Base-by-base conservation (phyloP, 2,113 vertebrate genomes). In the Entelurus aequoreus region DNA sequence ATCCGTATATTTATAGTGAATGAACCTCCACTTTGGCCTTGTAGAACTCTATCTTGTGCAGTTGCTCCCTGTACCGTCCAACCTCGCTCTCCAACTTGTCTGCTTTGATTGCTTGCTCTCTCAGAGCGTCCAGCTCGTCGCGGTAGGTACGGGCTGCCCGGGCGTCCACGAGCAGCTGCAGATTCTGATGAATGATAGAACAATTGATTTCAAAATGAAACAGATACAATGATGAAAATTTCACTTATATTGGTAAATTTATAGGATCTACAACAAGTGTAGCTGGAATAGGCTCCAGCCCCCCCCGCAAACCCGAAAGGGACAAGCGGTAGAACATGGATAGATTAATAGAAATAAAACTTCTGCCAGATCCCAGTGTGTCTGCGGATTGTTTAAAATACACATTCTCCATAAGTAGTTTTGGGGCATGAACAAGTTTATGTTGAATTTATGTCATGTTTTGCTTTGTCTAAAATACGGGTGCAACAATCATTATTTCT, bases 1-100 rank as follows among this genome's bases (percentile, higher is more conserved):
- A 0, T 15, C 47, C 55, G 54, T 38, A 10, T 48, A 28, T 28
- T 28, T 28, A 4, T 28, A 28, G 6, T 36, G 15, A 40, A 47
- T 42, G 6, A 79, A 98, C 97, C 94, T 99, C 97, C 79, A 97
- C 89, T 90, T 97, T 93, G 87, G 95, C 92, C 77, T 93, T 98
- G 89, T 95, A 97, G 86, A 98, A 97, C 81, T 98, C 96, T 55
- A 98, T 95, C 88, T 98, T 95, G 54, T 96, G 96, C 37, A 99
- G 91, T 42, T 93, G 92, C 72, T 99, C 97, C 68, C 95, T 94
- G 75, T 95, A 98, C 54, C 96, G 94, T 52, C 85, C 87, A 79
- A 97, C 91, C 88, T 98, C 96, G 37, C 95, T 98, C 90, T 99
- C 96, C 86, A 99, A 93, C 80, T 97, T 98, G 87, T 99, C 97